These are phyloP conservation scores for Tragelaphus buxtoni DNA, from an alignment of 2,113 vertebrate species.

Conservation along the genomic window DNA sequence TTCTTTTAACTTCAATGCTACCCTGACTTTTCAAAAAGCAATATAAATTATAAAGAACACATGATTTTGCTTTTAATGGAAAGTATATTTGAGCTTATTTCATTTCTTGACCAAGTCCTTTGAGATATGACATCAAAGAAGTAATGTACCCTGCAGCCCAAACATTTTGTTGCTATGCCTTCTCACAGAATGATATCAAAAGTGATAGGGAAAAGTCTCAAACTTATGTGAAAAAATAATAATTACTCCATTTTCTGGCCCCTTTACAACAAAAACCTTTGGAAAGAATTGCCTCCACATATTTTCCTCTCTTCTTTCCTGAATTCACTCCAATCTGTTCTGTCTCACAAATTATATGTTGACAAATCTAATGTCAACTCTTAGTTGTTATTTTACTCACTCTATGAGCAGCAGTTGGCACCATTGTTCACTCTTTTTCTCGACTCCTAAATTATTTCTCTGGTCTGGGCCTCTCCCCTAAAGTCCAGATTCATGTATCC, in stretches of 20 bases:
- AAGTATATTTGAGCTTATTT: neutral
- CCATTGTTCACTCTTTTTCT: neutral
- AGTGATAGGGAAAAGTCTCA: neutral
- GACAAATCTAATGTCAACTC: neutral
- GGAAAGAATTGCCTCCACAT: neutral
- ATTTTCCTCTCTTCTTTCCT: neutral
- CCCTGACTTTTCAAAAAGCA: constrained; percentile 8
- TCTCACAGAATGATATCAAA: neutral
- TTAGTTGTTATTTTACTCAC: neutral
- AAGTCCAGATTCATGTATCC: neutral
- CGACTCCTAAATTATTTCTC: neutral
- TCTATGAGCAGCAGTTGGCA: neutral
- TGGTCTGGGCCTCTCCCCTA: neutral
- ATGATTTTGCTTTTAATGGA: neutral
- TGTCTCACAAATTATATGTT: neutral
- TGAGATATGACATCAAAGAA: neutral
- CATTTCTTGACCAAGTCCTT: constrained; percentile 31
- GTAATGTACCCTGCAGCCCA: neutral
- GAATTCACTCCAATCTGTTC: neutral
- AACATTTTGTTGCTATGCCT: neutral
- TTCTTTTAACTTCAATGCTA: neutral
- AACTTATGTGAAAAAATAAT: neutral
- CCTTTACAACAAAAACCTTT: neutral
- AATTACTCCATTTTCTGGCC: neutral
- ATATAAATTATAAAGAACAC: neutral